Percentiles rank a stretch among this genome's conserved stretches.
phyloP scores from a whole-genome alignment of 2,113 vertebrate species.

The Nannobrachium achirus region DNA sequence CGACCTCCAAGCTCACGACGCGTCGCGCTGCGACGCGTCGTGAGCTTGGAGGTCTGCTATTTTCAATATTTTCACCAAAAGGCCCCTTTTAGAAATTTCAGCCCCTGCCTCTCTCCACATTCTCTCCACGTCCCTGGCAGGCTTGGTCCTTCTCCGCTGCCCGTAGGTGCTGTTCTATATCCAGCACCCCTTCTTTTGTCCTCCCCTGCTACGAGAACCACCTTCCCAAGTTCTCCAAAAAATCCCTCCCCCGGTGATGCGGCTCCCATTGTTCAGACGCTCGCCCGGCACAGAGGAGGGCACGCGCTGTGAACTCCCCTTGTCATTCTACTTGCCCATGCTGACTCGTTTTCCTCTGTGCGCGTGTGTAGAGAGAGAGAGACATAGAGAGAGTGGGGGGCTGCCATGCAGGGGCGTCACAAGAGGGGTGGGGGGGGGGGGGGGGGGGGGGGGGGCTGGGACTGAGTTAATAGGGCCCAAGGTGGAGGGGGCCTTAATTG shows the following conservation, averaged over 20 bases:
- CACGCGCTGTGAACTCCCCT: conserved; percentile 51
- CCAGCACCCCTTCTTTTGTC: conserved; percentile 43
- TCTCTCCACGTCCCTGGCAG: too few species aligned
- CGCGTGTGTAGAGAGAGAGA: not conserved
- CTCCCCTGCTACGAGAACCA: conserved; percentile 50
- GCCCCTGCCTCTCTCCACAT: too few species aligned
- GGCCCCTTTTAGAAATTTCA: too few species aligned
- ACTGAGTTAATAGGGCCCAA: too few species aligned
- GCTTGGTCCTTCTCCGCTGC: conserved; percentile 42
- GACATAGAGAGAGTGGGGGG: conserved; percentile 28
- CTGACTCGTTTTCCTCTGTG: conserved; percentile 33
- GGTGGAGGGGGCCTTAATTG: too few species aligned
- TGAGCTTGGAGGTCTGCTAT: too few species aligned
- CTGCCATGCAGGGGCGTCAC: too few species aligned
- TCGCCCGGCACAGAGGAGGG: conserved; percentile 42
- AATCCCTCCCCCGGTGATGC: conserved; percentile 49
- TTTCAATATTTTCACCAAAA: too few species aligned
- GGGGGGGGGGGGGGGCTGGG: too few species aligned
- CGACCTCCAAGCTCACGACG: too few species aligned
- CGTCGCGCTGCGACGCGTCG: too few species aligned
- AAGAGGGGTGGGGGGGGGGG: too few species aligned
- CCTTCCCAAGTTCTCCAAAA: conserved; percentile 45
- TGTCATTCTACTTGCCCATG: conserved; percentile 61
- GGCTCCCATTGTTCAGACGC: conserved; percentile 53
- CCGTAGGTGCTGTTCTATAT: conserved; percentile 54